Conservation (phyloP, 1,140 invertebrate genomes). For the Procambarus virginalis region DNA sequence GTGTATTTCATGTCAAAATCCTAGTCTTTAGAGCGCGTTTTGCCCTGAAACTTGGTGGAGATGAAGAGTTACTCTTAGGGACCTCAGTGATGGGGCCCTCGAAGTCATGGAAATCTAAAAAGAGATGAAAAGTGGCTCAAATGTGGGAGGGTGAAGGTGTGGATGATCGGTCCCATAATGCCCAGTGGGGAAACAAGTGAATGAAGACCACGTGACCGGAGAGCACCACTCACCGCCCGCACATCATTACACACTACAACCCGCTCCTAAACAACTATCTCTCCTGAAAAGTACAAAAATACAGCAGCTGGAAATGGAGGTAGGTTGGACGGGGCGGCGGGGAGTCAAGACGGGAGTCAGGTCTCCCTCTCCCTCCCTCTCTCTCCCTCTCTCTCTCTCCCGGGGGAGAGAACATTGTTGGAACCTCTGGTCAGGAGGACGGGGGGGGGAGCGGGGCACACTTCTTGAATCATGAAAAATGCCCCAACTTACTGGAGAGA, state of each 20-base stretch:
- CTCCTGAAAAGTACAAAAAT: constrained; percentile 66
- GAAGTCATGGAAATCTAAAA: constrained; percentile 31
- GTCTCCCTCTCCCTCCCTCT: too few relatives aligned
- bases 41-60: not conserved
- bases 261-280: constrained; percentile 41
- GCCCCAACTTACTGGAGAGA: constrained; percentile 7
- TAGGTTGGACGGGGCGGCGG: constrained; percentile 5
- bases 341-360: too few relatives aligned
- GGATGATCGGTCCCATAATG: constrained; percentile 36
- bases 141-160: constrained; percentile 22
- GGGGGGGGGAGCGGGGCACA: constrained; percentile 41
- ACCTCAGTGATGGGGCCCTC: constrained; percentile 53
- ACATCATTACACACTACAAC: not conserved
- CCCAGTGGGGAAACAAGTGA: constrained; percentile 56
- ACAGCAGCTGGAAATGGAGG: constrained; percentile 65
- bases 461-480: constrained; percentile 34
- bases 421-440: constrained; percentile 39
- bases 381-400: too few relatives aligned
- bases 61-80: constrained; percentile 14
- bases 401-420: constrained; percentile 20
- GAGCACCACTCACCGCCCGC: constrained; percentile 47
- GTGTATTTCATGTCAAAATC: constrained; percentile 19
- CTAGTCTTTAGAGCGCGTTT: not conserved
- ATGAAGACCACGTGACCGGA: constrained; percentile 59
- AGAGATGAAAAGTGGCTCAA: constrained; percentile 57